A percentile compares a stretch with the other conserved stretches of the same genome.
phyloP scores from a whole-genome alignment of 2,113 vertebrate genomes.

The Trogon melanurus region DNA sequence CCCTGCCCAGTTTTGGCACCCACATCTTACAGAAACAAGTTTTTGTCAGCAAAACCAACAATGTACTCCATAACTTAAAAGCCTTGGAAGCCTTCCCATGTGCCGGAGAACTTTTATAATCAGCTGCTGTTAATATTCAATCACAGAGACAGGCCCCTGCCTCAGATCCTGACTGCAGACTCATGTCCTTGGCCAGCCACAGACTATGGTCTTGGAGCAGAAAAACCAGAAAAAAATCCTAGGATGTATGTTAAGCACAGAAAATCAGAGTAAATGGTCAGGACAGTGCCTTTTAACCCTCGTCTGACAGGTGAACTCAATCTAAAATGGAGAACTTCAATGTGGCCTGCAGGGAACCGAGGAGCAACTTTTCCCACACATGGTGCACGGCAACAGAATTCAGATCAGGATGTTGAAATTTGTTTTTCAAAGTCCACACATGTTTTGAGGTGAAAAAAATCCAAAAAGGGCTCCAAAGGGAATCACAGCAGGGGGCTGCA shows the following conservation, averaged over 20 bases:
- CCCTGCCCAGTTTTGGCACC: not conserved
- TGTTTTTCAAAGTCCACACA: not conserved
- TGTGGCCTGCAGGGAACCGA: not conserved
- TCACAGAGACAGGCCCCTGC: not conserved
- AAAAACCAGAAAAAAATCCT: not conserved
- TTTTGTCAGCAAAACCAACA: not conserved
- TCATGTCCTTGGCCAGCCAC: rapidly evolving
- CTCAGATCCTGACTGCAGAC: not conserved
- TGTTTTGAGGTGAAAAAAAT: not conserved
- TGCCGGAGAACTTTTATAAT: not conserved
- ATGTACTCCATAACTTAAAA: not conserved
- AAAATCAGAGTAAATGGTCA: not conserved
- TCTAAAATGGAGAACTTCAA: not conserved
- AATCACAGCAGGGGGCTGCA: not conserved
- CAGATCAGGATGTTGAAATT: not conserved
- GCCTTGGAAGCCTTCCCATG: not conserved
- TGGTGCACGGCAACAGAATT: rapidly evolving
- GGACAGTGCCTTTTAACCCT: not conserved
- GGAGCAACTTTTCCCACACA: not conserved
- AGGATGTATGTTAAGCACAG: not conserved
- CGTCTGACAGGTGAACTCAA: rapidly evolving
- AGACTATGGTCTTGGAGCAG: not conserved
- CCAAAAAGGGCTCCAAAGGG: not conserved
- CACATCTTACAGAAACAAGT: not conserved
- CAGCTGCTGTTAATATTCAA: not conserved